phyloP scores from a whole-genome alignment of 2,113 vertebrate genomes.

The Apistogramma diplotaenia region DNA sequence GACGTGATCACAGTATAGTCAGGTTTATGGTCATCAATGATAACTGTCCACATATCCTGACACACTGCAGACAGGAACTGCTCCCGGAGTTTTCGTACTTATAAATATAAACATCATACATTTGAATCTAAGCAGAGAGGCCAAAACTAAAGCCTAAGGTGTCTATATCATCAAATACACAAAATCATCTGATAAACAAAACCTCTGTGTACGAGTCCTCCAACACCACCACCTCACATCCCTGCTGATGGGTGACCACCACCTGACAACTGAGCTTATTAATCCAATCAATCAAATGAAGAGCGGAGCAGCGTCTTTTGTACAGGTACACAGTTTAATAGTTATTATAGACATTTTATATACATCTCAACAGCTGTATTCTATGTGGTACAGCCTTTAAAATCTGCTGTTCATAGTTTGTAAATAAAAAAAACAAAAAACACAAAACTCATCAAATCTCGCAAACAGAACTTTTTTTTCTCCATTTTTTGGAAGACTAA shows the following conservation, averaged over 20 bases:
- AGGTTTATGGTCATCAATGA: no score
- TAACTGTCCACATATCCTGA: not conserved
- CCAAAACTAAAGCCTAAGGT: not conserved
- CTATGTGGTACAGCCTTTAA: constrained; percentile 98
- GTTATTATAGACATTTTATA: constrained; percentile 99
- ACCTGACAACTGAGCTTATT: no score
- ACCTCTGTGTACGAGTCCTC: no score
- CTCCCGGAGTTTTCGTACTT: not conserved
- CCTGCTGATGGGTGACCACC: no score
- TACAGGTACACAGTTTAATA: constrained; percentile 99
- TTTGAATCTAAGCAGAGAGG: not conserved
- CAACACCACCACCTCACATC: no score
- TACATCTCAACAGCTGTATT: constrained; percentile 95
- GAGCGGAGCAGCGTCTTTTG: constrained; percentile 49
- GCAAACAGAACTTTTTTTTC: constrained; percentile 88
- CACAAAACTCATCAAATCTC: constrained; percentile 96
- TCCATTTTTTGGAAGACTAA: constrained; percentile 90
- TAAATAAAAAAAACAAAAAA: constrained; percentile 82
- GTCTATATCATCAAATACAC: no score
- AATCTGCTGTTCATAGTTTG: constrained; percentile 92
- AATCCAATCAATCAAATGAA: no score
- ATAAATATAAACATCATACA: no score
- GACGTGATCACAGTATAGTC: no score
- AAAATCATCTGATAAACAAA: no score
- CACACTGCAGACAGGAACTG: not conserved